Evolutionary conservation across 2,113 vertebrate genomes (phyloP), one percentile per base, ranked within the genome.

Genomic region (Chaenocephalus aceratus): DNA sequence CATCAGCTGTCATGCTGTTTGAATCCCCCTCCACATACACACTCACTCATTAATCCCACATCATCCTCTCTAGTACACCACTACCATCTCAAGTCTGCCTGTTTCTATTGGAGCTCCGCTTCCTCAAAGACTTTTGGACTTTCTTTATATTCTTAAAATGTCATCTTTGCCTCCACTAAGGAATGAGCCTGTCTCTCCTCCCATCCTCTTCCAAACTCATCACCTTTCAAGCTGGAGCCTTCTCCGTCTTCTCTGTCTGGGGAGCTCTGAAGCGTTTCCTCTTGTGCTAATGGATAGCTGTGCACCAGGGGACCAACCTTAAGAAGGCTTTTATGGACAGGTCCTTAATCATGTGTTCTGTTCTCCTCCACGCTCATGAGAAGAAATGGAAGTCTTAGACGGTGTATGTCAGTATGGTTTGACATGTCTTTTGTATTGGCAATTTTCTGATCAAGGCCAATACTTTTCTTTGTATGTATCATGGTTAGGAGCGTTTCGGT

Each of bases 1-100:
- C 70, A 78, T 87, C 67, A 79, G 54, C 83, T 92, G 63, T 75
- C 71, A 77, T 44, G 54, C 59, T 51, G 44, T 82, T 80, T 83
- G 70, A 86, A 63, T 23, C 67, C 58, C 61, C 75, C 53, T 45
- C 26, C 75, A 49, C 61, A 54, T 21, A 66, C 21, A 26, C 68
- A n/a, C 51, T 2, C 51, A 12, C 75, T 34, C 65, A 71, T 30
- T 70, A 64, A 45, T 59, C 59, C 52, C 73, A 12, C 45, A 51
- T 2, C 16, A 6, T 60, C 34, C 26, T 70, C 56, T 56, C 56
- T 56, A 45, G 59, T 18, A 36, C 45, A 14, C 51, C 49, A 5
- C 54, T 16, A 46, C 4, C 41, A 65, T 75, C 61, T 75, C 56
- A 71, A 65, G 21, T 64, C 62, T 63, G 62, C 21, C 30, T 58